Base-by-base conservation (phyloP, 2,113 vertebrate species). In the Paralichthys olivaceus region DNA sequence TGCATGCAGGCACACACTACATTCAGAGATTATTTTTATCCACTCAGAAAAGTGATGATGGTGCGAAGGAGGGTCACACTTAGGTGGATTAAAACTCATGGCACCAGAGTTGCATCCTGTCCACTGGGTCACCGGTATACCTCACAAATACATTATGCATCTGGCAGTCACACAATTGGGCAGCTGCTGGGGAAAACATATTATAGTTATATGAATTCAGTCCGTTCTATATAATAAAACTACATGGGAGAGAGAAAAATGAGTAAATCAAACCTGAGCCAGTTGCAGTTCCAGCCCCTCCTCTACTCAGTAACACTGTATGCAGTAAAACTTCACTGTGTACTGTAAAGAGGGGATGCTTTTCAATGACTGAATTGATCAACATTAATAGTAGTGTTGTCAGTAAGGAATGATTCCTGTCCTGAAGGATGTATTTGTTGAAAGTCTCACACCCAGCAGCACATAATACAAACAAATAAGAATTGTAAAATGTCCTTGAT, bases 11-110 rank as follows among this genome's bases (percentile, higher is more conserved):
- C 49, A 47, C 69, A 72, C 56, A 47, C 26, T 77, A 8, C 1
- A 43, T 63, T 14, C 58, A 55, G 53, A 77, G 26, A 77, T 72
- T 72, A 69, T 76, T 81, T 77, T 63, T 51, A 71, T 64, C 22
- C 54, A 29, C 0, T 66, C 17, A 66, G 26, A 34, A 32, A 28
- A 34, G 28, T 32, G 23, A 73, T 77, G 59, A 29, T 75, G 26
- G 20, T 8, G 6, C 1, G 17, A 79, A 22, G 28, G 66, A 61
- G 11, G 5, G 26, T 29, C 56, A 79, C 34, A 79, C 62, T 84
- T 59, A 72, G 37, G 25, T 60, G 55, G 43, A 84, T 84, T 87
- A 75, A 84, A 81, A 75, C 13, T n/a, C 40, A 43, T 32, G 59
- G 62, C 28, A 20, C 69, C 32, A 61, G 74, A n/a, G 72, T 58